Evolutionary conservation across 2,888 invertebrate genomes (phyloP), one percentile per base, ranked within the genome.

Genomic region (Calliopum simillimum): DNA sequence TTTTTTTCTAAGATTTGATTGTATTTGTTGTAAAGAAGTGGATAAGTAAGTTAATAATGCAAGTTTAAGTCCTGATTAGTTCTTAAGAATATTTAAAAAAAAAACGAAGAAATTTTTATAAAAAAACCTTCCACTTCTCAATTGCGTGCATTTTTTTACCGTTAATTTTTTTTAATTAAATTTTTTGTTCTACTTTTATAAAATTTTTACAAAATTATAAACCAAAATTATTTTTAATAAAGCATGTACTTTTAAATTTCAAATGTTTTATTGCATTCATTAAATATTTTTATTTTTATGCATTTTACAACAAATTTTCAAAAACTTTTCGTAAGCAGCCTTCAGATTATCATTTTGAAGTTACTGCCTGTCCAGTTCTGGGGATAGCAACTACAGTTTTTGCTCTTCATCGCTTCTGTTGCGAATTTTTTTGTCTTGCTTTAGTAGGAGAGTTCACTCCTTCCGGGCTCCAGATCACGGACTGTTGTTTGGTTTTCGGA

Each of bases 1-100:
- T 23, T 47, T 59, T 49, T 33, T 33, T 33, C 33, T 33, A 33
- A 49, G 12, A 59, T n/a, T 53, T 16, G 41, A 19, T 68, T 62
- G 56, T 71, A 53, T 73, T 72, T 73, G 69, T 63, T 55, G 72
- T 70, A 71, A 73, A 74, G 70, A 66, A 72, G 74, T 72, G 72
- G 74, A 73, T 71, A 71, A 73, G 70, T 74, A 41, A n/a, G n/a
- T n/a, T 67, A 59, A 59, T 33, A 58, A 16, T 25, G 41, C 16
- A 63, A 49, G 56, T 61, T 70, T 47, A 72, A 74, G 75, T 76
- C 77, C 76, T 76, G 77, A 77, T 77, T 77, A 77, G 77, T 75
- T 73, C 68, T 68, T 76, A 76, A 76, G 77, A 67, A 71, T 75
- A 76, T 76, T 77, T 74, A 75, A 76, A 71, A 75, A 46, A 69